Base-by-base conservation (phyloP, 2,888 invertebrate species). In the Melipona bicolor region DNA sequence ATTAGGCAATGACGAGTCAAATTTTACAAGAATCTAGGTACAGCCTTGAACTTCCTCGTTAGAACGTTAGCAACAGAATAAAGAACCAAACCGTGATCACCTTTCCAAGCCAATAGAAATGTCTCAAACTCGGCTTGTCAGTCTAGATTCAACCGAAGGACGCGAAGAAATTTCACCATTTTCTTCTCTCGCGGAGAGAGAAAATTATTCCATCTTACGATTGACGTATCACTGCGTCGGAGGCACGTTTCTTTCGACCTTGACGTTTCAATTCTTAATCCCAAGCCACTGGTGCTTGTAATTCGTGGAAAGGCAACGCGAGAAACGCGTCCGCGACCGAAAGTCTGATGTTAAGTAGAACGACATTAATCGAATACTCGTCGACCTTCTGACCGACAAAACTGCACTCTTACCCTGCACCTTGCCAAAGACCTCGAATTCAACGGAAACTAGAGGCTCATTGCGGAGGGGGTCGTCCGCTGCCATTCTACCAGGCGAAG, bases 371-470 rank as follows among this genome's bases (percentile, higher is more conserved):
- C 15, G 72, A 61, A 84, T 52, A 59, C 15, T 59, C 43, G 54
- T 32, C 32, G 61, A 59, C 36, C 74, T 75, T 5, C 27, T 15
- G 76, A 32, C 15, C 43, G 27, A 79, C 24, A 61, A 76, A 71
- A 54, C 19, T 67, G 43, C 72, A 81, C 81, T 91, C 94, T 94
- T 95, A 98, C 98, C 98, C 97, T 98, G 98, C 59, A 98, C 98
- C 95, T 97, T 97, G 79, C 98, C 98, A 93, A 96, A 98, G 81
- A 98, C 98, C 95, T 98, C 98, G 93, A 98, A 98, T 92, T 98
- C 98, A 64, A 98, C 97, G 61, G 98, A 97, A 65, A 97, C 96
- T 88, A 97, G 95, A 78, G 96, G 95, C 91, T 96, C 96, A 64
- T 93, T 84, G 87, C 91, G 75, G 74, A 92, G 91, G 71, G 91